Evolutionary conservation across 2,888 invertebrate species (phyloP), one percentile per base, ranked within the genome.

Genomic region (Rhingia campestris): DNA sequence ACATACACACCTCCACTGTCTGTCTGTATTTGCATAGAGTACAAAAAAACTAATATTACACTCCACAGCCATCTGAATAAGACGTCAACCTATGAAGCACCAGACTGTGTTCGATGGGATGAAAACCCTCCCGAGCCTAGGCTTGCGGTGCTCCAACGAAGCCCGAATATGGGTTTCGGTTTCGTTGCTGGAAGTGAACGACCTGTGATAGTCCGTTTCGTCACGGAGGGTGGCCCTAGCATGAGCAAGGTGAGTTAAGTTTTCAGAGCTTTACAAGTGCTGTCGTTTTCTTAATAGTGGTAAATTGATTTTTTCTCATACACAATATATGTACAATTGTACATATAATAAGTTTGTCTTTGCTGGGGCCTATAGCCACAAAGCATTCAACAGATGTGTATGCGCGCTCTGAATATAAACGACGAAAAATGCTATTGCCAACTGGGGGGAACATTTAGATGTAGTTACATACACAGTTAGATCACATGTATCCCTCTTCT

Each of bases 131-230:
- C 97, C 0, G 94, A 95, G 80, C 97, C 97, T 0, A 92, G 97
- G 9, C 93, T 95, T 64, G 95, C 97, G 74, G 93, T 94, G 86
- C 93, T 98, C 86, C 93, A 94, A 86, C 92, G 97, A 51, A 95
- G 96, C 87, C 93, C 95, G 0, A 95, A 96, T 70, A 93, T 97
- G 84, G 98, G 98, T 0, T 98, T 98, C 90, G 98, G 98, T 2
- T 98, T 98, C 91, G 98, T 98, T n/a, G 98, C 98, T 0, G 98
- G 98, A 10, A 97, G 97, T 43, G 97, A 98, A 91, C 94, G 95
- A 88, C 98, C 98, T 0, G 98, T 98, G 59, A 95, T 98, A 76
- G 97, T 98, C 32, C 94, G 98, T 84, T 96, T 96, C 89, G 96
- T 96, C 12, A 96, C 96, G 0, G 96, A 96, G 92, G 97, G 96